Conservation (phyloP, 2,888 invertebrate species). For the Xestia ashworthii region DNA sequence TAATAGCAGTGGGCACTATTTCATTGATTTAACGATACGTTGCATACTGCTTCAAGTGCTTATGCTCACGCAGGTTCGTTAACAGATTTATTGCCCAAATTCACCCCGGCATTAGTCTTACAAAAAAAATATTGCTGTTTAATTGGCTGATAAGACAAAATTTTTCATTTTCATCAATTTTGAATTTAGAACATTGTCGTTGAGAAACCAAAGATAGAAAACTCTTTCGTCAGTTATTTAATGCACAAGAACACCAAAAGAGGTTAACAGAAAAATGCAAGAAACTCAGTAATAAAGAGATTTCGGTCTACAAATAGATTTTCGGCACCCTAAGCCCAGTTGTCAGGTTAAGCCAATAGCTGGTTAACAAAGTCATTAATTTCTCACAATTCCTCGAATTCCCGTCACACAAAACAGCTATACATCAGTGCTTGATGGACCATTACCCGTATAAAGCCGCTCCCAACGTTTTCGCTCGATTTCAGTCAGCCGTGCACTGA, state of each 20-base stretch:
- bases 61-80: not conserved
- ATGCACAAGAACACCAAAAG: not conserved
- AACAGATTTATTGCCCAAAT: conserved; percentile 22
- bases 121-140: not conserved
- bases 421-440: conserved; percentile 42
- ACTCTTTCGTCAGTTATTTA: not conserved
- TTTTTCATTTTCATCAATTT: too few relatives aligned
- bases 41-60: conserved; percentile 31
- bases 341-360: conserved; percentile 15
- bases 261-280: not conserved
- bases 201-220: not conserved
- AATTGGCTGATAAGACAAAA: too few relatives aligned
- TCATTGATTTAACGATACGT: conserved; percentile 39
- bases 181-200: too few relatives aligned
- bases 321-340: not conserved
- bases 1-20: conserved; percentile 42
- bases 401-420: conserved; percentile 38
- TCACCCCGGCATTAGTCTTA: not conserved
- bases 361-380: conserved; percentile 37
- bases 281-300: not conserved
- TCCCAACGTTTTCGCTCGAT: conserved; percentile 26
- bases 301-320: not conserved
- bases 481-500: conserved; percentile 41
- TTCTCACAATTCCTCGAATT: not conserved
- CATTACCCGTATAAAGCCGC: conserved; percentile 35